phyloP scores from a whole-genome alignment of 2,888 invertebrate species.

The Spialia ferax region DNA sequence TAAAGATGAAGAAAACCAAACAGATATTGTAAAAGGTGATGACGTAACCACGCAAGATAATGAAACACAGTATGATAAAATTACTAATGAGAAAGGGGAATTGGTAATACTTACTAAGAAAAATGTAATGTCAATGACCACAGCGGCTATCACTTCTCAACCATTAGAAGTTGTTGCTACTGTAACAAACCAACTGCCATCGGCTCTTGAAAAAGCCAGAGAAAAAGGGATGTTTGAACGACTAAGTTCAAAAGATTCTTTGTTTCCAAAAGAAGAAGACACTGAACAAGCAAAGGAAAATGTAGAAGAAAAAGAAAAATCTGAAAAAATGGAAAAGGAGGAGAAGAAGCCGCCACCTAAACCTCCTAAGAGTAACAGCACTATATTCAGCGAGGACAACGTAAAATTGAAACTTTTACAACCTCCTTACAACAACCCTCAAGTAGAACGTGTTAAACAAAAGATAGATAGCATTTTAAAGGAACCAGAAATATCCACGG shows the following conservation, averaged over 20 bases:
- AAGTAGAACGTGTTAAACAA: conserved; percentile 78
- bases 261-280: conserved; percentile 68
- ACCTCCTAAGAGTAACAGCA: conserved; percentile 54
- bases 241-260: conserved; percentile 78
- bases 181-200: conserved; percentile 83
- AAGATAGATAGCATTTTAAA: conserved; percentile 81
- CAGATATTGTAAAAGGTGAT: conserved; percentile 53
- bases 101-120: conserved; percentile 80
- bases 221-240: conserved; percentile 81
- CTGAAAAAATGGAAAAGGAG: conserved; percentile 61
- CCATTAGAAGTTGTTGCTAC: conserved; percentile 85
- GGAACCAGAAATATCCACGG: conserved; percentile 79
- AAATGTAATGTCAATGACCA: conserved; percentile 86
- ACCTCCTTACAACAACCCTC: conserved; percentile 80
- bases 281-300: conserved; percentile 53
- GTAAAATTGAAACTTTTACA: conserved; percentile 74
- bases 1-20: conserved; percentile 48
- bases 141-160: conserved; percentile 86
- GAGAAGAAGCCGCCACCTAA: conserved; percentile 58
- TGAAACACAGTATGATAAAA: conserved; percentile 80
- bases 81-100: conserved; percentile 72
- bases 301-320: conserved; percentile 47
- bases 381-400: conserved; percentile 68
- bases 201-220: conserved; percentile 80
- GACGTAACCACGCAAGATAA: conserved; percentile 73